Evolutionary conservation across 1,140 invertebrate genomes (phyloP), one percentile per base, ranked within the genome.

Genomic region (Trialeurodes vaporariorum): DNA sequence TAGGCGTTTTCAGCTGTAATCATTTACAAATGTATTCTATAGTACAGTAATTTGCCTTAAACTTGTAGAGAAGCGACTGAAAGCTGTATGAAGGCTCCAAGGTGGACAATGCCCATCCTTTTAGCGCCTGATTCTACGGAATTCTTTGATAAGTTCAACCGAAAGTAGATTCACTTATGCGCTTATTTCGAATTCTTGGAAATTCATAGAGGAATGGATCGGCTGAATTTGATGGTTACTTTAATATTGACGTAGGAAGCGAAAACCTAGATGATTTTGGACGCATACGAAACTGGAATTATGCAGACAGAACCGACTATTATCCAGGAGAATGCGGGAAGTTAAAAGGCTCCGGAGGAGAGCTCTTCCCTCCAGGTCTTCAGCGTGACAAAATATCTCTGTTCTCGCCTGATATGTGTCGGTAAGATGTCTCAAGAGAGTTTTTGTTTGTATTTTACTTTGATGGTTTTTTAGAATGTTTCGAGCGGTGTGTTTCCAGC

Each of bases 341-440:
- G 69, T 77, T 87, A 24, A 78, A 83, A 66, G 90, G 89, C 12
- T 90, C 87, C 23, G 85, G 85, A 0, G 90, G 90, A 0, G 89
- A 91, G 77, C 88, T 91, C 73, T 88, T 88, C 75, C 84, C 88
- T 0, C 86, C 85, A 2, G 78, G 83, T 68, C 80, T 77, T 0
- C 83, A 83, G 34, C 78, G 82, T 2, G 80, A 83, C 5, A 27
- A 24, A 9, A 81, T 83, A 2, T 77, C 77, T 2, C 75, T 90
- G 27, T 91, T 86, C 76, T 84, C 84, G 23, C 77, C 85, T 2
- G 88, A 91, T 71, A 77, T 91, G 66, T 91, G 89, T 75, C 83
- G 87, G 73, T 80, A 25, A 69, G 72, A 67, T 22, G n/a, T n/a
- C n/a, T n/a, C n/a, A n/a, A n/a, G n/a, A n/a, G n/a, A n/a, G n/a